Percentiles rank a stretch among this genome's conserved stretches.
These are phyloP conservation scores for Xiphophorus maculatus DNA, from an alignment of 2,113 vertebrate genomes.

Conservation along the genomic window DNA sequence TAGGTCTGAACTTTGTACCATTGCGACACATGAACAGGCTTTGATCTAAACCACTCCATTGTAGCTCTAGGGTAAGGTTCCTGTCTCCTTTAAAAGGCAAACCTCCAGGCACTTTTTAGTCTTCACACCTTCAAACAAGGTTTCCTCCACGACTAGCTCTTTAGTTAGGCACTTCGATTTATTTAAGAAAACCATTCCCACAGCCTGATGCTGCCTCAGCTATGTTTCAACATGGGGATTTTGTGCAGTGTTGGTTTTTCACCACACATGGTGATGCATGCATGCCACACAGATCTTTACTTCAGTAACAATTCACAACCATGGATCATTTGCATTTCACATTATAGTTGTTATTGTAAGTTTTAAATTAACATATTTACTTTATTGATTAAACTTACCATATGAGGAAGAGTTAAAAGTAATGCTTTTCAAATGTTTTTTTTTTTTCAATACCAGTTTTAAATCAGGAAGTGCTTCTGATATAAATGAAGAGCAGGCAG, in stretches of 20 bases:
- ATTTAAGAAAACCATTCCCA: not conserved
- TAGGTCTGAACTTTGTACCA: too few relatives aligned
- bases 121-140: not conserved
- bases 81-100: too few relatives aligned
- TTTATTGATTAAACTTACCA: not conserved
- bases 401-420: not conserved
- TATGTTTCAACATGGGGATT: not conserved
- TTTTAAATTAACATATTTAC: not conserved
- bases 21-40: too few relatives aligned
- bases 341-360: not conserved
- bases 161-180: not conserved
- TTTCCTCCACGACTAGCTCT: not conserved
- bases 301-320: too few relatives aligned
- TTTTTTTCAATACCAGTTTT: constrained; percentile 3
- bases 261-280: too few relatives aligned
- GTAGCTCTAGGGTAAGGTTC: too few relatives aligned
- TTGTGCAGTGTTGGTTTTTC: too few relatives aligned
- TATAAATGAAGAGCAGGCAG: constrained; percentile 39
- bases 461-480: constrained; percentile 18
- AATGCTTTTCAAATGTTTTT: not conserved
- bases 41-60: too few relatives aligned
- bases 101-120: not conserved
- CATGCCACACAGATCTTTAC: too few relatives aligned
- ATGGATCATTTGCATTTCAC: not conserved
- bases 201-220: not conserved